These are phyloP conservation scores for Cancer borealis DNA, from an alignment of 2,888 invertebrate species.

Conservation along the genomic window DNA sequence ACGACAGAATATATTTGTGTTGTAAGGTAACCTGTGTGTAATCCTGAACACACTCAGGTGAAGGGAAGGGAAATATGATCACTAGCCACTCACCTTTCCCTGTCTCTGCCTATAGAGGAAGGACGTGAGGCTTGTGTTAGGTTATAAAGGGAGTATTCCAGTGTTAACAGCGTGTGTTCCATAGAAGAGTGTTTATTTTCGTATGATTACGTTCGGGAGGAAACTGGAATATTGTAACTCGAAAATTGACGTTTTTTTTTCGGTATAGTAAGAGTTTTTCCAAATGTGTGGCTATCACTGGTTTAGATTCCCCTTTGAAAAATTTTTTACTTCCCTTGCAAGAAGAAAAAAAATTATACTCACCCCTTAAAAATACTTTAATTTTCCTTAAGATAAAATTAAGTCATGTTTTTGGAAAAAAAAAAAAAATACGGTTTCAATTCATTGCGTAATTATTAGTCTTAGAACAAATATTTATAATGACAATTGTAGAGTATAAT, in stretches of 20 bases:
- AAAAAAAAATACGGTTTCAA: no score
- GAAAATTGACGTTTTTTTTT: not conserved
- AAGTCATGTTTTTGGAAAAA: no score
- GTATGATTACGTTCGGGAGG: not conserved
- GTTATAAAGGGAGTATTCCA: not conserved
- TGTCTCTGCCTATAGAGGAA: not conserved
- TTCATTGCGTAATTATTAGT: no score
- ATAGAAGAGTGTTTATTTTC: not conserved
- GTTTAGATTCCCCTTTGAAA: no score
- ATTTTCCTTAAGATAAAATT: no score
- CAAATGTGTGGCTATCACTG: not conserved
- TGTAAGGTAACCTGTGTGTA: not conserved
- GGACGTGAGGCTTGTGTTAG: not conserved
- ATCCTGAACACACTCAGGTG: not conserved
- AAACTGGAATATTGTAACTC: not conserved
- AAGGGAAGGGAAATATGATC: not conserved
- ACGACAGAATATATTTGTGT: not conserved
- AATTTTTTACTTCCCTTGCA: no score
- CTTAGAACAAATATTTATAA: no score
- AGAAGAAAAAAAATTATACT: no score
- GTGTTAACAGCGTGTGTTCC: not conserved
- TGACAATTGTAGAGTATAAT: no score
- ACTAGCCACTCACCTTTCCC: not conserved
- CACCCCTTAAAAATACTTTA: no score
- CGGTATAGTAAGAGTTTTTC: not conserved